Evolutionary conservation across 2,888 invertebrate species (phyloP), one percentile per base, ranked within the genome.

Genomic region (Lamproptera curius): DNA sequence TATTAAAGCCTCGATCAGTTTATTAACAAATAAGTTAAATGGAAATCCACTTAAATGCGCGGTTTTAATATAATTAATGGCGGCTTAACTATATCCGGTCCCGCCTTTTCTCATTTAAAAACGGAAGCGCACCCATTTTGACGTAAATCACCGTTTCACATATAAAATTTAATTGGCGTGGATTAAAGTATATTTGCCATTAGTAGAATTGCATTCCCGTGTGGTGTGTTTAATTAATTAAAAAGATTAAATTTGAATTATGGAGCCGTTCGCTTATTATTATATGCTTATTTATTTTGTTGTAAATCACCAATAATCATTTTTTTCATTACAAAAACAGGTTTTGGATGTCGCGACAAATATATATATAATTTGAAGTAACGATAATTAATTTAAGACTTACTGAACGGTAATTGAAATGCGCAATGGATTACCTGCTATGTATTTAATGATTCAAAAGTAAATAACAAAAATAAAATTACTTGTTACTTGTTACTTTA

Each of bases 61-160:
- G 2, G 35, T 38, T 38, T 38, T 39, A 34, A 38, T 45, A 14
- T 45, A 39, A 38, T 45, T 45, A 38, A 33, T 39, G 23, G 16
- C 10, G 16, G 28, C 17, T 35, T 31, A 44, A 38, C 28, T 37
- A n/a, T 11, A 8, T 2, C 13, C 10, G 45, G n/a, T 20, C 26
- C 38, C 15, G 28, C 45, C 37, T 39, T 44, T 37, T 15, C 45
- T 23, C 16, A 45, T 45, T 45, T 45, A 38, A 49, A 48, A 52
- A 52, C 16, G 38, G 39, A 28, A 20, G 20, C 33, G 33, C 17
- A 16, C 38, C 45, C 45, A 39, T 45, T 39, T 15, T 38, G 31
- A 39, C 42, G 40, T 52, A 52, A 49, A 49, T 49, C 52, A 52
- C 42, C 31, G 43, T 16, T 33, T 31, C 31, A 28, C 31, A 31